Conservation (phyloP, 1,140 invertebrate genomes). For the Scaptomyza pallida region DNA sequence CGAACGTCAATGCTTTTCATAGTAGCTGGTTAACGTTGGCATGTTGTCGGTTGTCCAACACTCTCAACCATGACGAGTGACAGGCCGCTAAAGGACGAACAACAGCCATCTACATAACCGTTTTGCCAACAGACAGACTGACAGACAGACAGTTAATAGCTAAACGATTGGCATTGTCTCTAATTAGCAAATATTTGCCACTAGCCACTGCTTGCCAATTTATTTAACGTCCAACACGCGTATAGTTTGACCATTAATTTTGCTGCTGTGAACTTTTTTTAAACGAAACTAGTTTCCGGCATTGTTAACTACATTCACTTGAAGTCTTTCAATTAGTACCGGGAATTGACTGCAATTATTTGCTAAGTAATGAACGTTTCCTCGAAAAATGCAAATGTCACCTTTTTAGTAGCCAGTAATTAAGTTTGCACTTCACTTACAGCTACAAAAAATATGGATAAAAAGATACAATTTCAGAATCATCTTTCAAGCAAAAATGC, state of each 20-base stretch:
- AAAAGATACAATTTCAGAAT: background rate
- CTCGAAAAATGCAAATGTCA: no score
- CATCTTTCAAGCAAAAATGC: background rate
- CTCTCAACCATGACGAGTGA: background rate
- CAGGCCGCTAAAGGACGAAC: background rate
- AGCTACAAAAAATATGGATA: no score
- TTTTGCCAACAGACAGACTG: slow-evolving; percentile 9
- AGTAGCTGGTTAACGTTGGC: slow-evolving; percentile 1
- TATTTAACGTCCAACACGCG: slow-evolving; percentile 38
- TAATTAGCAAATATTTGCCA: slow-evolving; percentile 38
- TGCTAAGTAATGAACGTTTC: no score
- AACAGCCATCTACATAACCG: background rate
- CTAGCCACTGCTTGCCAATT: slow-evolving; percentile 13
- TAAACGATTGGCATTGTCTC: slow-evolving; percentile 27
- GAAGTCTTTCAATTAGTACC: no score
- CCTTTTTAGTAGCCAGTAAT: no score
- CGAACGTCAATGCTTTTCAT: slow-evolving; percentile 45
- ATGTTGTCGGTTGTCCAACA: slow-evolving; percentile 13
- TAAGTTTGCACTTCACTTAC: no score
- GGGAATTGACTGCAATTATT: no score
- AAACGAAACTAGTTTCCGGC: no score
- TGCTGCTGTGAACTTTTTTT: background rate
- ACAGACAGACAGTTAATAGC: slow-evolving; percentile 21
- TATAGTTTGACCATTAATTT: slow-evolving; percentile 22
- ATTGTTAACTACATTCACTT: no score